phyloP scores from a whole-genome alignment of 2,888 invertebrate species.

The Apotomis betuletana region DNA sequence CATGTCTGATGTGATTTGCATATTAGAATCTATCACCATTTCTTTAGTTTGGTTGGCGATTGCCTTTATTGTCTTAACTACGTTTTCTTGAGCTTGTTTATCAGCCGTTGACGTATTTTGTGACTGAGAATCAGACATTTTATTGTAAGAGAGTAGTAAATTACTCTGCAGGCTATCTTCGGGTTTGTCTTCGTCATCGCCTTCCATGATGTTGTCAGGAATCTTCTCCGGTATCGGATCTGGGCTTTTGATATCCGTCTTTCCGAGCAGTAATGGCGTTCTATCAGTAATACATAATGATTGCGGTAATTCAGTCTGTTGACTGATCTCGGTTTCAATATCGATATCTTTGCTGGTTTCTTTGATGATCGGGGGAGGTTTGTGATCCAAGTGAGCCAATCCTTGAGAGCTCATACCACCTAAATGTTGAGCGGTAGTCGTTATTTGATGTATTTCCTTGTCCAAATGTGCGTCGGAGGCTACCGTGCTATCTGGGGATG shows the following conservation, averaged over 20 bases:
- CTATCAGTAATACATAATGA: constrained; percentile 71
- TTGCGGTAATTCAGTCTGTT: constrained; percentile 78
- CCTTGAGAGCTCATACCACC: constrained; percentile 54
- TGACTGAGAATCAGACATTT: constrained; percentile 59
- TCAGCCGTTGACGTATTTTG: constrained; percentile 54
- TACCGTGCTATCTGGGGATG: constrained; percentile 83
- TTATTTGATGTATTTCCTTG: constrained; percentile 55
- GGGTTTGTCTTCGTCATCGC: constrained; percentile 77
- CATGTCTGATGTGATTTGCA: constrained; percentile 82
- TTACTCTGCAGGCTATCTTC: constrained; percentile 69
- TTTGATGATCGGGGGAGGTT: constrained; percentile 56
- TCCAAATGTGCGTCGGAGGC: constrained; percentile 60
- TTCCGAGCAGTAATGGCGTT: constrained; percentile 72
- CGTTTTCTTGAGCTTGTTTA: constrained; percentile 65
- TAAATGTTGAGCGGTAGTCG: constrained; percentile 56
- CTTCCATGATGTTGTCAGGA: constrained; percentile 79
- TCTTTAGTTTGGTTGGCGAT: constrained; percentile 83
- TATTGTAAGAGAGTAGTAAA: constrained; percentile 67
- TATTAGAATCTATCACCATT: constrained; percentile 82
- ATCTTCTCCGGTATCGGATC: constrained; percentile 81
- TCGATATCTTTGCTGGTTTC: constrained; percentile 72
- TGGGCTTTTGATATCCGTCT: constrained; percentile 78
- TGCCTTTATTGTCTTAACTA: constrained; percentile 81
- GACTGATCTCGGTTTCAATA: constrained; percentile 79
- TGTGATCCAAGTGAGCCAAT: constrained; percentile 56